phyloP scores from a whole-genome alignment of 2,113 vertebrate species.

The Neodon shergylaensis region DNA sequence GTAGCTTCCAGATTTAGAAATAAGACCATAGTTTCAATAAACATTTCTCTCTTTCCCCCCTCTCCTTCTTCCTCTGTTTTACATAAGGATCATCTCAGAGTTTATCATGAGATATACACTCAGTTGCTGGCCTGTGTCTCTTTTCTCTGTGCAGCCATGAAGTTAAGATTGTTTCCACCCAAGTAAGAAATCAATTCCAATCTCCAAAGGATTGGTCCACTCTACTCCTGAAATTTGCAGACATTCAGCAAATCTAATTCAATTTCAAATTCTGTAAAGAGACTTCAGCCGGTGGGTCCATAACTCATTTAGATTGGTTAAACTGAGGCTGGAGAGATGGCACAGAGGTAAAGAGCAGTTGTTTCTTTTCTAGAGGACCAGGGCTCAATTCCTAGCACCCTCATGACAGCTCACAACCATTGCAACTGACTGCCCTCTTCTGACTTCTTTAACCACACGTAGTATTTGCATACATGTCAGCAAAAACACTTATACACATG shows the following conservation, averaged over 20 bases:
- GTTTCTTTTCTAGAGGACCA: neutral
- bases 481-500: neutral
- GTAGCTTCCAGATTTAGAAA: neutral
- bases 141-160: slow-evolving; percentile 10
- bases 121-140: neutral
- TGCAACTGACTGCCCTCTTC: neutral
- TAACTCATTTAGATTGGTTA: slow-evolving; percentile 1
- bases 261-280: slow-evolving; percentile 48
- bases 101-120: neutral
- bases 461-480: neutral
- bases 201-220: slow-evolving; percentile 26
- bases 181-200: neutral
- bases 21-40: neutral
- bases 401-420: neutral
- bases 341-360: neutral
- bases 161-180: neutral
- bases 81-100: neutral
- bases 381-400: neutral
- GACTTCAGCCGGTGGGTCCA: neutral
- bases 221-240: neutral
- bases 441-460: neutral
- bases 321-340: neutral
- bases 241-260: slow-evolving; percentile 47
- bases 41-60: neutral
- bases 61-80: neutral